Base-by-base conservation (phyloP, 1,140 invertebrate genomes). In the Zaprionus vittiger region DNA sequence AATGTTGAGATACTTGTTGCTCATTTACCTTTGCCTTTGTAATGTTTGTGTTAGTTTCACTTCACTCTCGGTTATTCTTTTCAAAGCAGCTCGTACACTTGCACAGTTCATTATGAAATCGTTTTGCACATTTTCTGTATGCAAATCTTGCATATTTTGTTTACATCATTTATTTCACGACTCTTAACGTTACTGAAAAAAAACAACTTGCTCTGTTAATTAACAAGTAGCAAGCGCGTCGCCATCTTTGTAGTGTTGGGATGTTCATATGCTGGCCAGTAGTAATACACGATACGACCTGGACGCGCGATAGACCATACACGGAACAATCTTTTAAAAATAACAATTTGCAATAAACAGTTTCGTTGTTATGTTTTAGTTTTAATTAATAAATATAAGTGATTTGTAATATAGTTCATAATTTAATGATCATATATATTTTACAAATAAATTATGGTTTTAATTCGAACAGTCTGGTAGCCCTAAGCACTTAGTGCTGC, bases 151-250 rank as follows among this genome's bases (percentile, higher is more conserved):
- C 64, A 65, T 85, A 77, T 83, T 83, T 80, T 89, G 78, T 66
- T 89, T 83, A 83, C 65, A 72, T 78, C 57, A 65, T 74, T 74
- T 55, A 77, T 76, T 83, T 73, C 69, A 72, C 52, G 75, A 37
- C 60, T 52, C 59, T 38, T 26, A 62, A 74, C 20, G 60, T 75
- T 70, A 61, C 28, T 52, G 47, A 78, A 76, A 78, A 86, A 85
- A 86, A 89, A 86, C 84, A 89, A 89, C 73, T 83, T 79, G 49
- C 68, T 67, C 74, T 80, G 73, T 83, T 87, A 83, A 78, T 78
- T 78, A 74, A 68, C 70, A 89, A 77, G 77, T 79, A 81, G 79
- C 79, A 82, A 85, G 79, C 83, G 79, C 83, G 82, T 86, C 83
- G 83, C 84, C 83, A 86, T 86, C 78, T 86, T 87, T 77, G 59